phyloP scores from a whole-genome alignment of 2,888 invertebrate species.

The Limnephilus marmoratus region DNA sequence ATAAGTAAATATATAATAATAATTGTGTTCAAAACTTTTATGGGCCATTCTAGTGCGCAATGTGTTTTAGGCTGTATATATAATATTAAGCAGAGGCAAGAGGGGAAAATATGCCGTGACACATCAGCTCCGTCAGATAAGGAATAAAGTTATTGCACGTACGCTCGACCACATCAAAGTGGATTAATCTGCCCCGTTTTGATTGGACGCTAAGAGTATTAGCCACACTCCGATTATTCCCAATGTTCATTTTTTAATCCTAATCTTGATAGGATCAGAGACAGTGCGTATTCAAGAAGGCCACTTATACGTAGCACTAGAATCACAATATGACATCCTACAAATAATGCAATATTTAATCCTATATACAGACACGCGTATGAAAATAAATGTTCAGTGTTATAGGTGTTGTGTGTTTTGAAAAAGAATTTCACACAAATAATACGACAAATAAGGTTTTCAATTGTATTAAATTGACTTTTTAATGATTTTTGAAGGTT shows the following conservation, averaged over 20 bases:
- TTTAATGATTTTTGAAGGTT: no score
- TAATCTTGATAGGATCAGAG: not conserved
- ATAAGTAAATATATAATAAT: no score
- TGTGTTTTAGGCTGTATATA: not conserved
- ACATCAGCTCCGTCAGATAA: not conserved
- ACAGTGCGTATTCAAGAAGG: constrained; percentile 2
- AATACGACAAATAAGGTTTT: no score
- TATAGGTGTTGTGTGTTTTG: no score
- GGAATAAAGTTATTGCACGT: not conserved
- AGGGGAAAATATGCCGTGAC: not conserved
- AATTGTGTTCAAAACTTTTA: not conserved
- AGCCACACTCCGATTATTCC: not conserved
- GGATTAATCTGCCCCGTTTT: not conserved
- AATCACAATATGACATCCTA: not conserved
- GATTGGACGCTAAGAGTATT: not conserved
- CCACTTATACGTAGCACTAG: not conserved
- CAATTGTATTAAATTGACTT: no score
- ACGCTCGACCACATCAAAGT: not conserved
- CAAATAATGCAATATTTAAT: not conserved
- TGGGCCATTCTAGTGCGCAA: not conserved
- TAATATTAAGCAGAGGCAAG: not conserved
- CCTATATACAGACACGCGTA: not conserved
- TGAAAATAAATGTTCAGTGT: no score
- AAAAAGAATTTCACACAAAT: no score
- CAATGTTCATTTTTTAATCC: not conserved